phyloP scores from a whole-genome alignment of 2,888 invertebrate genomes.

The Melinopterus prodromus region DNA sequence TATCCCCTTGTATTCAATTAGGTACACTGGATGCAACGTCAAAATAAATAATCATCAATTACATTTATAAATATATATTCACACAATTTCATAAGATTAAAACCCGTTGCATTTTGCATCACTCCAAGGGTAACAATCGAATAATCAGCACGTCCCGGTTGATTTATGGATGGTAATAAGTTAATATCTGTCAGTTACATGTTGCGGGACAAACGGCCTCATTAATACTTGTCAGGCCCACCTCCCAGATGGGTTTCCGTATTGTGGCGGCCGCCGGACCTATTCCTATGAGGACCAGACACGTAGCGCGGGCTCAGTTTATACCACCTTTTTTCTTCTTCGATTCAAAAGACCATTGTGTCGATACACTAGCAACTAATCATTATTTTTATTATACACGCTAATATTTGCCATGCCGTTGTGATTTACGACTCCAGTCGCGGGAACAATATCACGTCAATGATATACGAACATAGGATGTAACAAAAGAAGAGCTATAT shows the following conservation, averaged over 20 bases:
- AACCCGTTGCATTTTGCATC: neutral
- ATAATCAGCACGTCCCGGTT: slow-evolving; percentile 53
- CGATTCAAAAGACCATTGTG: slow-evolving; percentile 31
- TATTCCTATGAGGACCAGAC: slow-evolving; percentile 18
- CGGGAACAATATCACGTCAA: neutral
- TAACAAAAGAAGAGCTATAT: neutral
- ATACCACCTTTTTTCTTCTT: slow-evolving; percentile 14
- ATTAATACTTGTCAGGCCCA: slow-evolving; percentile 54
- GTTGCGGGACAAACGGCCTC: slow-evolving; percentile 54
- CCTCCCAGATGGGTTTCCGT: slow-evolving; percentile 34
- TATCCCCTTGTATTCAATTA: too few species aligned
- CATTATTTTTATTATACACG: slow-evolving; percentile 39
- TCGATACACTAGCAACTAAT: slow-evolving; percentile 37
- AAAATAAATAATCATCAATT: too few species aligned
- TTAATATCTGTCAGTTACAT: slow-evolving; percentile 57
- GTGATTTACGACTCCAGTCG: slow-evolving; percentile 31
- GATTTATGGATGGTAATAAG: slow-evolving; percentile 56
- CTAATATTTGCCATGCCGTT: slow-evolving; percentile 35
- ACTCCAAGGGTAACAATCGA: slow-evolving; percentile 47
- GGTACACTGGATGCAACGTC: too few species aligned
- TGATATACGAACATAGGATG: slow-evolving; percentile 5
- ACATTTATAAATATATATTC: too few species aligned
- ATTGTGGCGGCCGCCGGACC: slow-evolving; percentile 7
- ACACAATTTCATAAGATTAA: neutral
- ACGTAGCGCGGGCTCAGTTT: slow-evolving; percentile 23